phyloP scores from a whole-genome alignment of 2,797 vertebrate species.

The Melanotaenia pygmaea region DNA sequence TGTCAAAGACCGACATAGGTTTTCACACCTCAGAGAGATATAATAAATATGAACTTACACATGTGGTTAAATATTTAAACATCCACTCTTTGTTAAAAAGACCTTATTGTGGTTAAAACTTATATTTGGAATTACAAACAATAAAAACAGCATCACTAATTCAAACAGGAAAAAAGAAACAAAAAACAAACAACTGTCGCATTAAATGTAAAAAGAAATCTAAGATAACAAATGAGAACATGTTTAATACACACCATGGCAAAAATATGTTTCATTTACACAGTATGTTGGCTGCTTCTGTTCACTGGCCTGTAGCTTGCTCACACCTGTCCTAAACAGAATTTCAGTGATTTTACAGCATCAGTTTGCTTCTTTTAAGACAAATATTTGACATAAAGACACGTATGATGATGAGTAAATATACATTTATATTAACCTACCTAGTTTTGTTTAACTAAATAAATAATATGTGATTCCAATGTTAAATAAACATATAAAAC shows the following conservation, averaged over 20 bases:
- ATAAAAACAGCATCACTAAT: too few species aligned
- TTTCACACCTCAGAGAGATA: too few species aligned
- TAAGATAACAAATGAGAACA: not conserved
- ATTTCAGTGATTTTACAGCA: not conserved
- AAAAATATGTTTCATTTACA: not conserved
- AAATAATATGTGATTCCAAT: not conserved
- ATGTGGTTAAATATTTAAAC: too few species aligned
- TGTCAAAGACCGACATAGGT: too few species aligned
- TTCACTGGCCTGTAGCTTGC: not conserved
- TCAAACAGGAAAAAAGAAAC: too few species aligned
- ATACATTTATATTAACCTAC: too few species aligned
- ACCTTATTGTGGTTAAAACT: too few species aligned
- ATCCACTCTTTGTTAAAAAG: too few species aligned
- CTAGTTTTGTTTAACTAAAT: not conserved
- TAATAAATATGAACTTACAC: too few species aligned
- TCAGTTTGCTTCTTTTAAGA: not conserved
- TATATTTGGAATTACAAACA: too few species aligned
- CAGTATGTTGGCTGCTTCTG: not conserved
- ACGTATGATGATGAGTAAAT: too few species aligned
- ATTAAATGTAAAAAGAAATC: not conserved
- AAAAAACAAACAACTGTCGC: too few species aligned
- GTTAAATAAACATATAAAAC: not conserved
- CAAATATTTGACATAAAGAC: not conserved
- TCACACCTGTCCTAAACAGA: not conserved
- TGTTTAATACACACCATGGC: not conserved